phyloP scores from a whole-genome alignment of 1,140 invertebrate species.

The Zaprionus ghesquierei region DNA sequence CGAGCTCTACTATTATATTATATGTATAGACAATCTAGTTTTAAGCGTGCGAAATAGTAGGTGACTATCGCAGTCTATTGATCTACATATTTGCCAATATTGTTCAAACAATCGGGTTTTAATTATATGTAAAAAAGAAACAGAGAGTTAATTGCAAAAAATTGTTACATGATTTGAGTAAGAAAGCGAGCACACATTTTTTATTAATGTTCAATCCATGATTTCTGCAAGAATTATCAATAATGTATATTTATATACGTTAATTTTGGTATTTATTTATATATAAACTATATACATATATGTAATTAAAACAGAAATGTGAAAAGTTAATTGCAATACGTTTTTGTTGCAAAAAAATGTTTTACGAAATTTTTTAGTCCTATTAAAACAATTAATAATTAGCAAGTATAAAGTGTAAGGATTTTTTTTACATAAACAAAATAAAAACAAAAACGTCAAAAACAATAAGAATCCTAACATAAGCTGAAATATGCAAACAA shows the following conservation, averaged over 20 bases:
- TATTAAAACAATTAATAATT: slow-evolving; percentile 70
- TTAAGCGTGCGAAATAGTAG: slow-evolving; percentile 45
- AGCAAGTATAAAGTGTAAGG: slow-evolving; percentile 46
- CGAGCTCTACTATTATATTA: slow-evolving; percentile 44
- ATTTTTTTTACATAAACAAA: slow-evolving; percentile 65
- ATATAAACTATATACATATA: no score
- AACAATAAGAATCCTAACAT: slow-evolving; percentile 38
- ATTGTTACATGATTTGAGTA: slow-evolving; percentile 54
- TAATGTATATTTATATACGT: slow-evolving; percentile 58
- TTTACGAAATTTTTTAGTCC: slow-evolving; percentile 66
- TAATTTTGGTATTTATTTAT: slow-evolving; percentile 71
- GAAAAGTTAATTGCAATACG: slow-evolving; percentile 65
- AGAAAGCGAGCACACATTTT: slow-evolving; percentile 26
- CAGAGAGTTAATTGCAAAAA: slow-evolving; percentile 36
- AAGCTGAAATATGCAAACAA: slow-evolving; percentile 39
- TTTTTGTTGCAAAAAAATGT: slow-evolving; percentile 80
- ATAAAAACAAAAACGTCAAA: slow-evolving; percentile 27
- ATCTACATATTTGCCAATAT: slow-evolving; percentile 44
- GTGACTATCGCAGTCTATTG: slow-evolving; percentile 37
- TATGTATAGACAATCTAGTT: slow-evolving; percentile 60
- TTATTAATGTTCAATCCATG: slow-evolving; percentile 58
- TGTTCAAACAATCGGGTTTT: slow-evolving; percentile 70
- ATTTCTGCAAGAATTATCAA: slow-evolving; percentile 67
- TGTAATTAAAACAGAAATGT: slow-evolving; percentile 32
- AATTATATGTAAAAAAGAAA: slow-evolving; percentile 47